Conservation (phyloP, 2,888 invertebrate species). For the Drosophila peninsularis region DNA sequence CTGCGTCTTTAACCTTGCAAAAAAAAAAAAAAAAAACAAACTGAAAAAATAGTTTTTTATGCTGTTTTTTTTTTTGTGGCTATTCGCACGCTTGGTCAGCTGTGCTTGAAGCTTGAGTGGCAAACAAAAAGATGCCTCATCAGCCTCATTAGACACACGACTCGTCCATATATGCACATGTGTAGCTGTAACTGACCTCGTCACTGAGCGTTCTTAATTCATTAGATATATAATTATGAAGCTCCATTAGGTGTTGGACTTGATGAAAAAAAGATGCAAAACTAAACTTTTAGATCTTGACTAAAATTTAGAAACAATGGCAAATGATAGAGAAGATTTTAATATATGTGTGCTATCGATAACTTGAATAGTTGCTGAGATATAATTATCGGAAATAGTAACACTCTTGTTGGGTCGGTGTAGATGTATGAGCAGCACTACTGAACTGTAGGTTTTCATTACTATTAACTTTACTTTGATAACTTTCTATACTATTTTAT, state of each 20-base stretch:
- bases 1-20: slow-evolving; percentile 53
- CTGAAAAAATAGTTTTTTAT: slow-evolving; percentile 37
- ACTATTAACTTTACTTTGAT: not conserved
- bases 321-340: not conserved
- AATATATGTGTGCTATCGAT: too few relatives aligned
- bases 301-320: not conserved
- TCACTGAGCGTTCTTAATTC: slow-evolving; percentile 22
- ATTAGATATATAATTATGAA: slow-evolving; percentile 18
- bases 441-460: too few relatives aligned
- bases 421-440: not conserved
- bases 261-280: not conserved
- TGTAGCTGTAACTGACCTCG: slow-evolving; percentile 42
- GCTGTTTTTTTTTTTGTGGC: slow-evolving; percentile 14
- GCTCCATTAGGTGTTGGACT: slow-evolving; percentile 12
- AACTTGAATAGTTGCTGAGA: not conserved
- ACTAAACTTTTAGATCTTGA: not conserved
- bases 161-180: slow-evolving; percentile 9
- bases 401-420: not conserved
- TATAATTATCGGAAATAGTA: not conserved
- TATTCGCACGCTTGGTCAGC: slow-evolving; percentile 33
- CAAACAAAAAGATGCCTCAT: slow-evolving; percentile 47
- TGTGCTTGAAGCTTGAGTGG: slow-evolving; percentile 18
- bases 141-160: slow-evolving; percentile 45
- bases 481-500: not conserved
- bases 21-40: slow-evolving; percentile 20